Base-by-base conservation (phyloP, 92 coral and sea anemone species). In the Parazoanthus darwini region DNA sequence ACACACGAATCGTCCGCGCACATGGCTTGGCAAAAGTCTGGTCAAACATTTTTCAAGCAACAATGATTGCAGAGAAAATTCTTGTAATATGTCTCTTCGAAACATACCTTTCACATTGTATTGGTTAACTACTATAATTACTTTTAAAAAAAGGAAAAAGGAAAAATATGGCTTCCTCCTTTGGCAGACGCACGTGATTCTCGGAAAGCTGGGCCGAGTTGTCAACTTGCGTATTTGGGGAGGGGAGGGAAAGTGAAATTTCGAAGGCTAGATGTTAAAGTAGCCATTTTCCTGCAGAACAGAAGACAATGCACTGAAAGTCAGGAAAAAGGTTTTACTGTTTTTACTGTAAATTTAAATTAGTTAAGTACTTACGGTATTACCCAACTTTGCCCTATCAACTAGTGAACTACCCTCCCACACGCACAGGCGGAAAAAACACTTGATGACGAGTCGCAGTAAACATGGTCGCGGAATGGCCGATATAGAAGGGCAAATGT, bases 141-240 rank as follows among this genome's bases (percentile, higher is more conserved):
- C 8, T 35, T 59, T 38, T 54, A 26, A 65, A 65, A 65, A 65
- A 42, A 6, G 22, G 10, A 38, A 37, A 63, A 20, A 20, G 33
- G 13, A 8, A 75, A 63, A 18, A 23, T 20, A 4, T 63, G 25
- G 3, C 22, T 63, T 63, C 70, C 25, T 63, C 59, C 3, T 54
- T 54, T 54, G 3, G 58, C 81, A 77, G 10, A n/a, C 81, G 26
- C 10, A 54, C 59, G 18, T 54, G 59, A 54, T 14, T 54, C 78
- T 74, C 29, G 8, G 37, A 15, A 82, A 66, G 67, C 77, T 82
- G 76, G 86, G 74, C 38, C 74, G 75, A 67, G 76, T 42, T 50
- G 26, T 76, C 80, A 36, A 36, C 8, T 20, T 63, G 6, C 7
- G 26, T 25, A 48, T 54, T 38, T 67, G 4, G 18, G 11, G 5